Evolutionary conservation across 2,888 invertebrate genomes (phyloP), one percentile per base, ranked within the genome.

Genomic region (Agrotis exclamationis): DNA sequence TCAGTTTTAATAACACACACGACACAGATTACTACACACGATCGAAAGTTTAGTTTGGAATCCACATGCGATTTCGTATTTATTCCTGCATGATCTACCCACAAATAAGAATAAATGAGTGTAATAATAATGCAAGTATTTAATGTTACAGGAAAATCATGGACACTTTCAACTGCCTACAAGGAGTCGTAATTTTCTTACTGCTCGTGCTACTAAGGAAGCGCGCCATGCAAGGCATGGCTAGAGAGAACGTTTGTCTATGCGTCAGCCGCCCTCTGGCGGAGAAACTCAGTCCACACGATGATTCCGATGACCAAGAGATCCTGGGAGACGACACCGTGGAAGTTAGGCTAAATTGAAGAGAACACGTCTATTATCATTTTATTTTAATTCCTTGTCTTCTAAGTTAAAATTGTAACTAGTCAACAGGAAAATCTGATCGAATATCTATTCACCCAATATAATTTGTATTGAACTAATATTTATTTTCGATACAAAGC

Each of bases 141-240:
- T 59, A 3, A n/a, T 50, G 18, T 87, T 89, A 14, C 93, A 97
- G 97, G 97, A 93, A 96, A 86, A 93, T 97, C 54, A 96, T 97
- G 87, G 97, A 97, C 91, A 95, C 95, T 14, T 94, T 97, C 85
- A 97, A 97, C 92, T 96, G 96, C 44, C 93, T 97, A 7, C 97
- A 97, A 96, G 97, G 97, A 0, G 89, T 97, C 9, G 91, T 97
- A 44, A 97, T 97, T 87, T 97, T 97, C 89, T 76, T 97, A 39
- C 92, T 97, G 28, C 90, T 97, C 63, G 97, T 97, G 7, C 91
- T 97, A 22, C 93, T 97, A 58, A 91, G 97, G 74, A 96, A 95
- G 80, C 93, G 96, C 3, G 97, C 97, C 0, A 93, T 97, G 62
- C 89, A 93, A 60, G 96, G 96, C 2, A 85, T 97, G 62, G 96